Conservation (phyloP, 2,113 vertebrate genomes). For the Antigone vipio region DNA sequence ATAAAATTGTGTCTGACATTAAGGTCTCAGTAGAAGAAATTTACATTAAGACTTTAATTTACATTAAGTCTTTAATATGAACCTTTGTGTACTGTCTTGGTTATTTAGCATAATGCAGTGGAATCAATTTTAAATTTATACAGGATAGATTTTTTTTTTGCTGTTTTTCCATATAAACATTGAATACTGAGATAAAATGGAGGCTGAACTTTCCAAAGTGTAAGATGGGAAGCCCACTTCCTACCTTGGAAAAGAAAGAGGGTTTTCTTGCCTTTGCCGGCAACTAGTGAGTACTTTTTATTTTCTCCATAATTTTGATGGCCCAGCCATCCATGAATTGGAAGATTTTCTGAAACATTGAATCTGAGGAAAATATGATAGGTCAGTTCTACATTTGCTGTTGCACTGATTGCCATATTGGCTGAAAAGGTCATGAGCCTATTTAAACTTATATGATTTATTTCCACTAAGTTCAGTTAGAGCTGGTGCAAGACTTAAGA, state of each 20-base stretch:
- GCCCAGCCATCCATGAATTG: background rate
- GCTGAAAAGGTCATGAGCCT: background rate
- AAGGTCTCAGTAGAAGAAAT: background rate
- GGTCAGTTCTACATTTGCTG: background rate
- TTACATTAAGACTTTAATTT: background rate
- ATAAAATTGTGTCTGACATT: background rate
- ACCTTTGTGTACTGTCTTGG: background rate
- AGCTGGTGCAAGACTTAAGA: background rate
- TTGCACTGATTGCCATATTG: background rate
- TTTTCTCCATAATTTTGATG: background rate
- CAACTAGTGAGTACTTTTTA: background rate
- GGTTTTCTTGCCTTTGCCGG: background rate
- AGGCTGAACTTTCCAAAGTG: background rate
- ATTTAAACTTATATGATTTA: background rate
- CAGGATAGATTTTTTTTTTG: background rate
- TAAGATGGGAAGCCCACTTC: background rate
- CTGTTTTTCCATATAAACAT: background rate
- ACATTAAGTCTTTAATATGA: background rate
- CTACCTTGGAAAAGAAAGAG: background rate
- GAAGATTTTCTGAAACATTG: background rate
- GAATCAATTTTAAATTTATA: background rate
- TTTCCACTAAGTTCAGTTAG: background rate
- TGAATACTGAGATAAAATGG: background rate
- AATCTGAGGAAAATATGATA: background rate
- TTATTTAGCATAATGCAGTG: background rate